Percentiles rank a stretch among this genome's conserved stretches.
These are phyloP conservation scores for Andrena dorsata DNA, from an alignment of 2,888 invertebrate species.

Conservation along the genomic window DNA sequence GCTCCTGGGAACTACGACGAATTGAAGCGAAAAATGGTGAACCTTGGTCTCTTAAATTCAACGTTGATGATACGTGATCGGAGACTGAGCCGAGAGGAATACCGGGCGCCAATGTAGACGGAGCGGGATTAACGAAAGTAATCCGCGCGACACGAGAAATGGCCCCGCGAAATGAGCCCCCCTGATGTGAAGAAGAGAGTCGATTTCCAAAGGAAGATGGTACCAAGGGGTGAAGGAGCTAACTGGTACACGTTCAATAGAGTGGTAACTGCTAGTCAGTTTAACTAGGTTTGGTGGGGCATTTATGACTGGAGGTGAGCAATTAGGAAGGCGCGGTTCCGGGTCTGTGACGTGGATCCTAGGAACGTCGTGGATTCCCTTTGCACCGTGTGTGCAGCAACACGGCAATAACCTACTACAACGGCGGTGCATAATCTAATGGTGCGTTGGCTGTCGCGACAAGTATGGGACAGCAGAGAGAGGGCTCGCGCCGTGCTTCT, in stretches of 20 bases:
- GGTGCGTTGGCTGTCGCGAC: conserved; percentile 48
- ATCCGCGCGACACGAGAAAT: too few relatives aligned
- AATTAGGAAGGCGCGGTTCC: conserved; percentile 27
- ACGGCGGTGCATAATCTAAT: conserved; percentile 67
- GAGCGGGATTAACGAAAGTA: too few relatives aligned
- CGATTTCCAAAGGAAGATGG: too few relatives aligned
- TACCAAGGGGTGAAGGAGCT: too few relatives aligned
- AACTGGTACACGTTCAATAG: too few relatives aligned
- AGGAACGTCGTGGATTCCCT: conserved; percentile 37
- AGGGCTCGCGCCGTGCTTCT: conserved; percentile 24
- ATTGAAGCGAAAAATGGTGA: too few relatives aligned
- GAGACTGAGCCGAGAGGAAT: not conserved
- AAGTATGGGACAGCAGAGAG: conserved; percentile 50
- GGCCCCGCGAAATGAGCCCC: too few relatives aligned
- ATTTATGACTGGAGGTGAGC: conserved; percentile 5
- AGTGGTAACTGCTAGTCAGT: too few relatives aligned
- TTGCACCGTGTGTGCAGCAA: conserved; percentile 48
- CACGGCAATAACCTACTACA: conserved; percentile 68
- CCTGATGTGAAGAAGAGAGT: too few relatives aligned
- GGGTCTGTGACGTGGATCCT: conserved; percentile 34
- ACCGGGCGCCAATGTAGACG: not conserved
- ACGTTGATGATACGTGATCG: not conserved
- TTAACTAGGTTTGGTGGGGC: not conserved
- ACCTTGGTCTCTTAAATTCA: not conserved
- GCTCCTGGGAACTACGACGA: not conserved